Base-by-base conservation (phyloP, 2,888 invertebrate species). In the Acronicta alni region DNA sequence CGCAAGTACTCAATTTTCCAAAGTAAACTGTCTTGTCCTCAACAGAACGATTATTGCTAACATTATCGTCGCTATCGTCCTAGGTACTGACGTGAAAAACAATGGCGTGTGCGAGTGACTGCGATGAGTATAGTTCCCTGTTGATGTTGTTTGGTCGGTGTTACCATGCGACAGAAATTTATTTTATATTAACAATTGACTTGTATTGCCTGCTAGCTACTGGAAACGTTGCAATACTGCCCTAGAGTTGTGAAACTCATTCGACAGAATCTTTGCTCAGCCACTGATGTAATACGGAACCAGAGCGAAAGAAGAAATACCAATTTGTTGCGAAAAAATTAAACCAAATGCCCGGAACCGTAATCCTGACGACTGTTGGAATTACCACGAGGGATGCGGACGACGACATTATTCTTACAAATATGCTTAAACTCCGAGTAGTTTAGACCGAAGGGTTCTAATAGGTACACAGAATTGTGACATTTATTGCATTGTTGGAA, bases 1-100 rank as follows among this genome's bases (percentile, higher is more conserved):
- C n/a, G 0, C 16, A n/a, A n/a, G n/a, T n/a, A n/a, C n/a, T n/a
- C n/a, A n/a, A n/a, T n/a, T n/a, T n/a, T n/a, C n/a, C 41, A 3
- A 51, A 30, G 17, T 30, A 30, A 49, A 49, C 39, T 14, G 26
- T 30, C 23, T 26, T 26, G 49, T 67, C 2, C 70, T 70, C 18
- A 75, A 57, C 38, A 47, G 0, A 30, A 30, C 45, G 45, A 35
- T 37, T 52, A 57, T 46, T 41, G 35, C 38, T 39, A 16, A 43
- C 37, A 43, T 43, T 46, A 17, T 20, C 41, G 18, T 12, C 37
- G 17, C 26, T 42, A 14, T 44, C 20, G n/a, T 20, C 16, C 26
- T 42, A 39, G 15, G 37, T 43, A 46, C 41, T 16, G 20, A 10
- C 48, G 17, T 49, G 39, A 48, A 48, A 52, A 48, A 48, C 48